These are phyloP conservation scores for Chlorops oryzae DNA, from an alignment of 1,140 invertebrate species.

Conservation along the genomic window DNA sequence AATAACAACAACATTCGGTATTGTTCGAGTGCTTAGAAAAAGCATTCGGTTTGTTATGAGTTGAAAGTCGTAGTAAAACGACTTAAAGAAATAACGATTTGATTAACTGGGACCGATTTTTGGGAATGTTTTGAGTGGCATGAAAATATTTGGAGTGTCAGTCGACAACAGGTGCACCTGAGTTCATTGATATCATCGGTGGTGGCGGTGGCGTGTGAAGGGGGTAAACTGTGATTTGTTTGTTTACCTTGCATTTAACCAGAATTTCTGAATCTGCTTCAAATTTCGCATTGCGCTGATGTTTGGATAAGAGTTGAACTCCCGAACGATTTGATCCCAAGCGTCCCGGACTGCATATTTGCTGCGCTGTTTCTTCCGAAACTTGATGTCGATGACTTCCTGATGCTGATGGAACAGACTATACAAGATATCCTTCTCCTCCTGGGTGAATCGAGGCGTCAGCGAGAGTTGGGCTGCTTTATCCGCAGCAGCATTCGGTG, in stretches of 20 bases:
- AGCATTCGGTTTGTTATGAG: too few species aligned
- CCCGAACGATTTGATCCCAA: conserved; percentile 43
- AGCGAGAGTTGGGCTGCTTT: conserved; percentile 28
- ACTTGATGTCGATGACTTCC: conserved; percentile 45
- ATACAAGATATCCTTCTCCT: conserved; percentile 45
- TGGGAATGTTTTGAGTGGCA: too few species aligned
- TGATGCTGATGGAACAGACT: conserved; percentile 38
- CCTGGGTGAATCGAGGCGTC: conserved; percentile 41
- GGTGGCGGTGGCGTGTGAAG: too few species aligned
- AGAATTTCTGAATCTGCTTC: conserved; percentile 47
- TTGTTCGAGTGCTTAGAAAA: too few species aligned
- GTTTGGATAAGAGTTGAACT: conserved; percentile 40
- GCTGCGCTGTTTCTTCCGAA: conserved; percentile 39
- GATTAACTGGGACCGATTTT: too few species aligned
- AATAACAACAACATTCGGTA: too few species aligned
- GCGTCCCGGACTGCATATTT: conserved; percentile 43
- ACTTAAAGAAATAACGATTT: too few species aligned
- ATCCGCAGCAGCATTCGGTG: conserved; percentile 12
- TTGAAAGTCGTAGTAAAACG: too few species aligned
- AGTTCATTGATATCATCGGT: too few species aligned
- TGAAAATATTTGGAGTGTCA: too few species aligned
- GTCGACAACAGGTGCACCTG: too few species aligned
- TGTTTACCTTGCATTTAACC: conserved; percentile 43
- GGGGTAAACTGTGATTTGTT: too few species aligned
- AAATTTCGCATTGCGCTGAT: conserved; percentile 38